Conservation (phyloP, 2,113 vertebrate genomes). For the Calyptommatus sinebrachiatus region DNA sequence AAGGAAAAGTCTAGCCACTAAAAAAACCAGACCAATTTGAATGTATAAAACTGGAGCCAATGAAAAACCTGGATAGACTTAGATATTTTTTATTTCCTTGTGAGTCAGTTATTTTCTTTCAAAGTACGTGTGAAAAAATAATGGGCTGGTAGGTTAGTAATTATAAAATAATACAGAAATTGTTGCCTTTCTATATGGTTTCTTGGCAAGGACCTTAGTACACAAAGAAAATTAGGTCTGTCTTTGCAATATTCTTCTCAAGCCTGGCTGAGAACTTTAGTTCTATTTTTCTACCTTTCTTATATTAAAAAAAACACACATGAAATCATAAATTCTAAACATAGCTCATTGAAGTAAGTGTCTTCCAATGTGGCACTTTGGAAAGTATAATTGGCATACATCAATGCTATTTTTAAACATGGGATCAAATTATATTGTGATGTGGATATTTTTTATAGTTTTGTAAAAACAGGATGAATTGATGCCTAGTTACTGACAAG, state of each 20-base stretch:
- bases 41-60: not conserved
- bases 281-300: not conserved
- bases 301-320: not conserved
- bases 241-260: conserved; percentile 27
- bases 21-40: not conserved
- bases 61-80: not conserved
- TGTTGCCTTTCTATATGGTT: not conserved
- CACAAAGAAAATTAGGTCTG: conserved; percentile 15
- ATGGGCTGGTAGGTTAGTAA: conserved; percentile 17
- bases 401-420: not conserved
- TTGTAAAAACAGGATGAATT: not conserved
- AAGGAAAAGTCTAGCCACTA: not conserved
- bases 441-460: not conserved
- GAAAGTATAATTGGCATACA: not conserved
- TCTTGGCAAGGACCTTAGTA: conserved; percentile 19
- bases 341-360: not conserved
- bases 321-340: not conserved
- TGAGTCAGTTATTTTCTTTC: conserved; percentile 32
- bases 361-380: not conserved
- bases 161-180: conserved; percentile 26
- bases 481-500: not conserved
- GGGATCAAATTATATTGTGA: not conserved
- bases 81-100: conserved; percentile 33
- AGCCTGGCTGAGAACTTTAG: not conserved
- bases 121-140: conserved; percentile 32